Evolutionary conservation across 2,113 vertebrate species (phyloP).

Genomic region (Heloderma charlesbogerti): DNA sequence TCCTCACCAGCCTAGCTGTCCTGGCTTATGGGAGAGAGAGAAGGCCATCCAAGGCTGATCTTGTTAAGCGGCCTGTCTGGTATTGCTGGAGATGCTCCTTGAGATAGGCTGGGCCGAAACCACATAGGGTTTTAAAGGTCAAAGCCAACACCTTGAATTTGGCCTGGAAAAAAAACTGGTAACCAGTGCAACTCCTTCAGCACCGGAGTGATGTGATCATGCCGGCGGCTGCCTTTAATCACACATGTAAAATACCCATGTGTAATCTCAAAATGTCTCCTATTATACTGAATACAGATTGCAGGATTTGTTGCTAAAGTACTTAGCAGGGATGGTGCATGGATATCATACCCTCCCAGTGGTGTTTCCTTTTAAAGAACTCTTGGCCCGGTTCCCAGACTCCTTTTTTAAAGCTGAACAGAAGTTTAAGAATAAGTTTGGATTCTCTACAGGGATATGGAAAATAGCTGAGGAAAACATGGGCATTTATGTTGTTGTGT

Average conservation of each 20-base stretch:
- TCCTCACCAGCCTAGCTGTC: no score
- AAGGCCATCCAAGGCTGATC: no score
- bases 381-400: background rate
- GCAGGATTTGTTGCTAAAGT: background rate
- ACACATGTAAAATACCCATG: background rate
- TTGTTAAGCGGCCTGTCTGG: no score
- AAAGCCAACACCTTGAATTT: no score
- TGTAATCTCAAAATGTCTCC: background rate
- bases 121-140: no score
- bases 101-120: no score
- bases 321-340: background rate
- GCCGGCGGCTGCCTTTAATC: no score
- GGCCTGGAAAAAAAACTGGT: no score
- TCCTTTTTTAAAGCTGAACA: background rate
- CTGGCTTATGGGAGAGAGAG: no score
- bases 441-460: background rate
- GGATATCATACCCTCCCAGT: background rate
- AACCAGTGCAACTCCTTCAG: no score
- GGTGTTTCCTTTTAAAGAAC: background rate
- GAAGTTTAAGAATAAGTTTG: background rate
- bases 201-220: no score
- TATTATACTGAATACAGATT: background rate
- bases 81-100: no score
- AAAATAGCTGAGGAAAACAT: background rate
- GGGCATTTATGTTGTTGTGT: background rate